Conservation (phyloP, 2,797 vertebrate genomes). For the Leptoclinus maculatus region DNA sequence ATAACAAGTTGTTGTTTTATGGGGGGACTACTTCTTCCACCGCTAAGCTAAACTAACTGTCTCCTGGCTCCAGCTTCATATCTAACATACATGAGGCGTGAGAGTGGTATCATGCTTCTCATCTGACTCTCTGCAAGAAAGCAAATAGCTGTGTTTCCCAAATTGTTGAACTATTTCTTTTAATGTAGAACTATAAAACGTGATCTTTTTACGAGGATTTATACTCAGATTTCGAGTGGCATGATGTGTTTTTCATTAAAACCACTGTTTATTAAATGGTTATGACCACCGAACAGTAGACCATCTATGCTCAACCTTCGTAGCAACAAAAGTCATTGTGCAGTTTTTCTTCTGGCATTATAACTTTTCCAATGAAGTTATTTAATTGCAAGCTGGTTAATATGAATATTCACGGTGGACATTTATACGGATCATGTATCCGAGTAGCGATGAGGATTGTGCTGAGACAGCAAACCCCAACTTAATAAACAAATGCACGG, state of each 20-base stretch:
- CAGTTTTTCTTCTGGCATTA: background rate
- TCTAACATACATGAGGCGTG: background rate
- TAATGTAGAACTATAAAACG: background rate
- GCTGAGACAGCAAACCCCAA: background rate
- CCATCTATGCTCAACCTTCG: background rate
- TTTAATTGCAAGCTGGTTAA: background rate
- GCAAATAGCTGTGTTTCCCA: background rate
- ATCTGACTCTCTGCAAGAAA: background rate
- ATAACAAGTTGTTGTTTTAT: slow-evolving; percentile 3
- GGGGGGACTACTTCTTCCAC: too few species aligned
- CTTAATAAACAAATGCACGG: background rate
- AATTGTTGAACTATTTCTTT: background rate
- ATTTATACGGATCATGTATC: slow-evolving; percentile 6
- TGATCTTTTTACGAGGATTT: background rate
- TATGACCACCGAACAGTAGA: background rate
- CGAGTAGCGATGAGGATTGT: background rate
- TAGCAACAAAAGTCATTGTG: slow-evolving; percentile 3
- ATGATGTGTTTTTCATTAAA: slow-evolving; percentile 11
- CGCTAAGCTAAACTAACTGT: background rate
- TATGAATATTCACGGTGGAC: background rate
- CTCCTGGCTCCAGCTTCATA: slow-evolving; percentile 6
- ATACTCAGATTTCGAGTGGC: too few species aligned
- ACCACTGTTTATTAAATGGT: background rate
- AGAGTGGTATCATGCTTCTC: background rate
- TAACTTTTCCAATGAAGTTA: background rate